Percentiles rank a stretch among this genome's conserved stretches.
phyloP scores from a whole-genome alignment of 2,797 vertebrate genomes.

The Chiroxiphia lanceolata region DNA sequence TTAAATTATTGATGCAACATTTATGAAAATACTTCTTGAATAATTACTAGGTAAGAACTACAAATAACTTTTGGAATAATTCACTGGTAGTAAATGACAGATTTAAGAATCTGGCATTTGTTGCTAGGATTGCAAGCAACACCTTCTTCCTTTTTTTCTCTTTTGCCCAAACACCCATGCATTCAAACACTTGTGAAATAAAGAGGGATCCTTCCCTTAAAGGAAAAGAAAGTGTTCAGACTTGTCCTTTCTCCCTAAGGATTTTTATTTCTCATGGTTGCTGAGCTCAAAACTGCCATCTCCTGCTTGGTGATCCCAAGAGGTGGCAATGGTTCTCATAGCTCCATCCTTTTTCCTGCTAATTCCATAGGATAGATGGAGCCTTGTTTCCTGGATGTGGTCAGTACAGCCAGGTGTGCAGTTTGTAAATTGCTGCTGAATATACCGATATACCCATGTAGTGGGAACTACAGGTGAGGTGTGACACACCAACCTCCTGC shows the following conservation, averaged over 20 bases:
- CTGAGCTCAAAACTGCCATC: background rate
- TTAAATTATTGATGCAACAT: background rate
- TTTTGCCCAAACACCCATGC: background rate
- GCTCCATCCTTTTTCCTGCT: background rate
- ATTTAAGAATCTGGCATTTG: constrained; percentile 10
- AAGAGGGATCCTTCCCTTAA: background rate
- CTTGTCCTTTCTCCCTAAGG: background rate
- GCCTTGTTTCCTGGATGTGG: background rate
- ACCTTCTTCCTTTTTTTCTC: background rate
- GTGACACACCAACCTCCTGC: background rate
- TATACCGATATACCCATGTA: background rate
- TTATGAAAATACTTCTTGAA: constrained; percentile 12
- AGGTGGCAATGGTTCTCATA: background rate
- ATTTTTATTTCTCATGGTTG: background rate
- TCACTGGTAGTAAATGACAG: background rate
- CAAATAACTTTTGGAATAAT: background rate
- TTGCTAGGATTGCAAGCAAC: background rate
- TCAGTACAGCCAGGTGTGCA: background rate
- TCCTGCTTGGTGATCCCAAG: background rate
- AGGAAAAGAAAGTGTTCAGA: background rate
- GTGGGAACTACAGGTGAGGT: background rate
- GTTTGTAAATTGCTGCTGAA: background rate
- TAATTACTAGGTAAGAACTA: background rate
- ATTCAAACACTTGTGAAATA: background rate
- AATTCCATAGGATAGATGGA: background rate